Percentiles rank a stretch among this genome's conserved stretches.
Evolutionary conservation across 1,140 invertebrate species (phyloP).

Genomic region (Diorhabda carinulata): DNA sequence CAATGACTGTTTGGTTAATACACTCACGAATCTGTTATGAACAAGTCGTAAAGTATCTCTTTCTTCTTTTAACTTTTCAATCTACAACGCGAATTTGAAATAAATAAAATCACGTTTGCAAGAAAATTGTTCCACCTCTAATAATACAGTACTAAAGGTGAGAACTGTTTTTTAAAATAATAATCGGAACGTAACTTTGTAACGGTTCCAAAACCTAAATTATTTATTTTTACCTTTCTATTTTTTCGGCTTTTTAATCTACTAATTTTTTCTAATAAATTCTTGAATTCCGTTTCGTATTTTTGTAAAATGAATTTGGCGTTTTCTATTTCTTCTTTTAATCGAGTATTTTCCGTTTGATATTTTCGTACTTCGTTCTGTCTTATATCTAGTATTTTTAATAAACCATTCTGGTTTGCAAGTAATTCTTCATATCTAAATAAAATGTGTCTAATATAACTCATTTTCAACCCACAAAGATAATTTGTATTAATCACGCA

Average conservation of each 20-base stretch:
- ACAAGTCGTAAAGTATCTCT: conserved; percentile 28
- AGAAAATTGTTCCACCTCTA: neutral
- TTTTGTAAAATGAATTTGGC: conserved; percentile 20
- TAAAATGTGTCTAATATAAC: neutral
- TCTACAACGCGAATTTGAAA: conserved; percentile 13
- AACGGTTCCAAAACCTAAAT: neutral
- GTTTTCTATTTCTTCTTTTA: conserved; percentile 27
- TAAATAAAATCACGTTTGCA: neutral
- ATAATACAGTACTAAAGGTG: neutral
- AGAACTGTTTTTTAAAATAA: neutral
- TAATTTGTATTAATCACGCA: no score
- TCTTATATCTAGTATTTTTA: conserved; percentile 30
- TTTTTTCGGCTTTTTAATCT: conserved; percentile 27
- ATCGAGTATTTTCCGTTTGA: conserved; percentile 23
- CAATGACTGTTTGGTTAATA: conserved; percentile 33
- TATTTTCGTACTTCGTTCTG: conserved; percentile 30
- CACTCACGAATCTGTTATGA: conserved; percentile 31
- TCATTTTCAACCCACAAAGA: no score
- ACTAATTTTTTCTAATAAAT: conserved; percentile 23
- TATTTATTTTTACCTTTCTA: conserved; percentile 23
- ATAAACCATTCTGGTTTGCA: conserved; percentile 26
- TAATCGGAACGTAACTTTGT: neutral
- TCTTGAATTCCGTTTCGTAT: conserved; percentile 16
- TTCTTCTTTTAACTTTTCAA: conserved; percentile 26
- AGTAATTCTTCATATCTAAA: conserved; percentile 33